Conservation (phyloP, 2,888 invertebrate species). For the Cheilosia vernalis region DNA sequence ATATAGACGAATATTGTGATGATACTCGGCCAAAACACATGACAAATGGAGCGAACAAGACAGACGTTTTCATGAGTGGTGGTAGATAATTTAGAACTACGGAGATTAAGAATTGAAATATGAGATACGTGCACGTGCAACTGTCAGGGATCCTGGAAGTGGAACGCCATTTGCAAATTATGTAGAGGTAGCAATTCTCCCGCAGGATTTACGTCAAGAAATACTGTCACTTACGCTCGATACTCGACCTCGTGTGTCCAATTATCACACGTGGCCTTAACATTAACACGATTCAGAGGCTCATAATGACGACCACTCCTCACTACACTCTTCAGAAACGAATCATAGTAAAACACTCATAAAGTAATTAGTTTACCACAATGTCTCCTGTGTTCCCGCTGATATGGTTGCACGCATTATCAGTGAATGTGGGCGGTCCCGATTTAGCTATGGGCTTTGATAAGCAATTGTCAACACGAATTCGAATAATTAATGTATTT, state of each 20-base stretch:
- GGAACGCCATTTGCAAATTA: too few species aligned
- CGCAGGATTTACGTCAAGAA: too few species aligned
- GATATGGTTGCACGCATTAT: constrained; percentile 40
- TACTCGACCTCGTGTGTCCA: too few species aligned
- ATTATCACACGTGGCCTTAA: too few species aligned
- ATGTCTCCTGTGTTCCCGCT: constrained; percentile 18
- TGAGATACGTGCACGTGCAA: too few species aligned
- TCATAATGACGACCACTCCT: too few species aligned
- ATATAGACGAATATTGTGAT: constrained; percentile 5
- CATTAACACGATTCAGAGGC: too few species aligned
- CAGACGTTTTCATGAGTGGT: constrained; percentile 9
- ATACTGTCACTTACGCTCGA: too few species aligned
- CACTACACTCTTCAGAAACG: too few species aligned
- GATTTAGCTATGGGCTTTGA: constrained; percentile 37
- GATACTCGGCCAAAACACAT: constrained; percentile 6
- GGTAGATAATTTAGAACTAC: background rate
- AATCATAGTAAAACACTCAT: background rate
- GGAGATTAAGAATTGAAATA: background rate
- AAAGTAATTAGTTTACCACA: constrained; percentile 24
- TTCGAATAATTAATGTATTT: constrained; percentile 37
- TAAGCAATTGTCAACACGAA: constrained; percentile 50
- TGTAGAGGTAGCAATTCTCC: too few species aligned
- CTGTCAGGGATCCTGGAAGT: too few species aligned
- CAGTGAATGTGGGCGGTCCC: constrained; percentile 36
- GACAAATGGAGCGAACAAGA: constrained; percentile 3